phyloP scores from a whole-genome alignment of 2,797 vertebrate species.

The Siniperca scherzeri region DNA sequence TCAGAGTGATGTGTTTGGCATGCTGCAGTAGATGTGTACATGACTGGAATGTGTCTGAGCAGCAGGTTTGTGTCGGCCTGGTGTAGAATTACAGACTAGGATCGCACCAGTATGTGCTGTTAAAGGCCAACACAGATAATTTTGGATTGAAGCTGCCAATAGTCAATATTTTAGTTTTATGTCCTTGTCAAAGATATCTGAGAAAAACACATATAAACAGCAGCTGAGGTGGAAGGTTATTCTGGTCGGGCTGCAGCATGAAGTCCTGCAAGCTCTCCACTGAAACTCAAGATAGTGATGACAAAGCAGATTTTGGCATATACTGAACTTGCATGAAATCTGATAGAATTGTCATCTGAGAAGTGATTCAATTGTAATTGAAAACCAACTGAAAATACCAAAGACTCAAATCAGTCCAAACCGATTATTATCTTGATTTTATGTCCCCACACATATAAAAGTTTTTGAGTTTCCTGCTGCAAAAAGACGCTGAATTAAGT shows the following conservation, averaged over 20 bases:
- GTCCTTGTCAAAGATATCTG: slow-evolving; percentile 27
- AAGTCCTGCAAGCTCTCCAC: not conserved
- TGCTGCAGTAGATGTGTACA: slow-evolving; percentile 68
- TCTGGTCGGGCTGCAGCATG: slow-evolving; percentile 7
- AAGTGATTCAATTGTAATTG: not conserved
- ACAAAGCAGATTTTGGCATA: not conserved
- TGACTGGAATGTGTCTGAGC: slow-evolving; percentile 76
- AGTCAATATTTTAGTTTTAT: slow-evolving; percentile 36
- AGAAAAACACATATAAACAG: slow-evolving; percentile 15
- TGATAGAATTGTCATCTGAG: not conserved
- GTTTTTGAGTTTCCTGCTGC: not conserved
- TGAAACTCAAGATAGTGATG: not conserved
- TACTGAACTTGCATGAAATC: not conserved
- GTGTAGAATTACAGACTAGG: slow-evolving; percentile 68
- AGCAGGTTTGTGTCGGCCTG: slow-evolving; percentile 57
- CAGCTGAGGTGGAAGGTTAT: slow-evolving; percentile 1
- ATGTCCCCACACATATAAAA: rapidly evolving
- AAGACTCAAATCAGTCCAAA: not conserved
- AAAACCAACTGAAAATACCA: not conserved
- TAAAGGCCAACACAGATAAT: slow-evolving; percentile 64
- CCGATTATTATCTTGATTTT: not conserved
- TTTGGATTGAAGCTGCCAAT: slow-evolving; percentile 61
- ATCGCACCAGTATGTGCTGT: slow-evolving; percentile 37
- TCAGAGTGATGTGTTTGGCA: slow-evolving; percentile 60
- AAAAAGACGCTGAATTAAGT: not conserved